These are phyloP conservation scores for Perizoma affinitatum DNA, from an alignment of 2,888 invertebrate genomes.

Conservation along the genomic window DNA sequence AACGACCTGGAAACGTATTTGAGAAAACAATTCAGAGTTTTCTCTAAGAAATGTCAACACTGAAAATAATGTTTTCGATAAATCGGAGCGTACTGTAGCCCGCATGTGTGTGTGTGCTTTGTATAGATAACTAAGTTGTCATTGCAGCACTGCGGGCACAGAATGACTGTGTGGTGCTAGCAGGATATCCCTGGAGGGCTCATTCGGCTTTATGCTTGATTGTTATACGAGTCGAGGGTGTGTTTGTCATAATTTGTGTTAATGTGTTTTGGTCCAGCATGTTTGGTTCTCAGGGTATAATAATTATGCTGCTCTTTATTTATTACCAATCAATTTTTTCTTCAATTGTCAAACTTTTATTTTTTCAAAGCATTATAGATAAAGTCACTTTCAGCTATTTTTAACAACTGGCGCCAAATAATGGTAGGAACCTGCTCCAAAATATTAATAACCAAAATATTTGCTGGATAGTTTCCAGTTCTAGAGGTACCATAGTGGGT, in stretches of 20 bases:
- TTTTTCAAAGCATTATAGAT: too few relatives aligned
- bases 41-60: background rate
- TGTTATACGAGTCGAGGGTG: constrained; percentile 10
- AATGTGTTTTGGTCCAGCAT: background rate
- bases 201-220: constrained; percentile 38
- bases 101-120: constrained; percentile 27
- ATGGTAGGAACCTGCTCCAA: too few relatives aligned
- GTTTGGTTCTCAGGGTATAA: background rate
- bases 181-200: constrained; percentile 43
- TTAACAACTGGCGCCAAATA: too few relatives aligned
- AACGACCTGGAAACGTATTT: constrained; percentile 1
- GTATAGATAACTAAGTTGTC: constrained; percentile 59
- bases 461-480: too few relatives aligned
- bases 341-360: too few relatives aligned
- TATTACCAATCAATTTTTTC: too few relatives aligned
- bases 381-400: too few relatives aligned
- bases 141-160: constrained; percentile 53
- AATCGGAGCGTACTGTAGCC: background rate
- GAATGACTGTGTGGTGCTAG: constrained; percentile 44
- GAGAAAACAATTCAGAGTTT: constrained; percentile 4
- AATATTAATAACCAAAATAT: too few relatives aligned
- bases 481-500: too few relatives aligned
- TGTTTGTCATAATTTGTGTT: background rate
- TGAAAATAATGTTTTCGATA: background rate
- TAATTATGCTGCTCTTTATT: too few relatives aligned